Evolutionary conservation across 2,113 vertebrate genomes (phyloP), one percentile per base, ranked within the genome.

Genomic region (Strigops habroptila): DNA sequence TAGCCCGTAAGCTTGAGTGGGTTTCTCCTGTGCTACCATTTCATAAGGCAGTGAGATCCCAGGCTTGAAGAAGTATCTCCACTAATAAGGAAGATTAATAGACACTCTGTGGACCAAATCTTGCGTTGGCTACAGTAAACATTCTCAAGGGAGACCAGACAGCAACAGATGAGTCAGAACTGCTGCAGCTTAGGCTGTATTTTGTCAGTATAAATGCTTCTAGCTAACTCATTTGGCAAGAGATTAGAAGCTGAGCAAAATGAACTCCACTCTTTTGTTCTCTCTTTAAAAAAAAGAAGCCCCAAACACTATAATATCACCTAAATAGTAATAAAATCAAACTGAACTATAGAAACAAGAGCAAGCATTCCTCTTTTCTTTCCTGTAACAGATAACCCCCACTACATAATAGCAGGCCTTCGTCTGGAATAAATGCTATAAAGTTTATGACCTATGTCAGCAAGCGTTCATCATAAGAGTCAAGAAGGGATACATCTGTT

Each of bases 181-280:
- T 59, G 33, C 46, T 68, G 37, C 82, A 88, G 49, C 67, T 22
- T 5, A 28, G 30, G 30, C 71, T 71, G 1, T 12, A 69, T 93
- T 86, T 84, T 35, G 48, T 49, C 92, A 82, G 86, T 64, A 51
- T 18, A n/a, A 88, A 91, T 28, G 48, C 92, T 97, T 73, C 52
- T 48, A 94, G 93, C 92, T 79, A 76, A 89, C 83, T 85, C 25
- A 31, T 82, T 82, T 97, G 97, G 96, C 95, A 91, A 55, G 31
- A 88, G 84, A 94, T 95, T 93, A 97, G 93, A 98, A 96, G 94
- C 33, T 30, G 16, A 65, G 43, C 44, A 94, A 94, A 94, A 86
- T 19, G 2, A 83, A 83, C 62, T 77, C 86, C 90, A 88, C 11
- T 12, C 44, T 96, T 88, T 71, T 73, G n/a, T 86, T 68, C 69